Percentiles rank a stretch among this genome's conserved stretches.
phyloP scores from a whole-genome alignment of 2,888 invertebrate species.

The Heliconius aoede region DNA sequence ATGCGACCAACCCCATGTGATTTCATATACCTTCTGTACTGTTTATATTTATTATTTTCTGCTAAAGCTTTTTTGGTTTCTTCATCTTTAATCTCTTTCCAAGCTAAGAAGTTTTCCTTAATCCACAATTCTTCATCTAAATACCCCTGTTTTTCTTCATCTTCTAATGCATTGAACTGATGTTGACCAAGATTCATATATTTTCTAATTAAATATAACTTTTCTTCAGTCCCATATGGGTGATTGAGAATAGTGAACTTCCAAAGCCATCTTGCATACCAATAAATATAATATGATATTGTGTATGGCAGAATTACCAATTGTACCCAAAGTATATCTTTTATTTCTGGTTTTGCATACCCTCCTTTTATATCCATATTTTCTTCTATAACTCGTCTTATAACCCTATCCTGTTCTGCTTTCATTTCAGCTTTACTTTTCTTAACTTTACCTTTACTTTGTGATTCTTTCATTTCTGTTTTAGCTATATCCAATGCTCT shows the following conservation, averaged over 20 bases:
- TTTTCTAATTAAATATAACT: conserved; percentile 92
- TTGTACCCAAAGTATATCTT: conserved; percentile 93
- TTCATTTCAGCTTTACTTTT: conserved; percentile 86
- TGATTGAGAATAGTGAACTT: conserved; percentile 89
- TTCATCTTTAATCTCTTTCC: conserved; percentile 93
- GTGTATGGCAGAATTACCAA: conserved; percentile 91
- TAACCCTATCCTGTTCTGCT: conserved; percentile 91
- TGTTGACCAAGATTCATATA: conserved; percentile 88
- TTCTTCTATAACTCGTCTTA: conserved; percentile 92
- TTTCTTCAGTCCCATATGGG: conserved; percentile 92
- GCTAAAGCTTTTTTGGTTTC: conserved; percentile 93
- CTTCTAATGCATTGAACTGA: conserved; percentile 89
- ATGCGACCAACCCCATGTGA: conserved; percentile 94
- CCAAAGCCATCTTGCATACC: conserved; percentile 92
- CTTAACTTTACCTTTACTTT: conserved; percentile 79
- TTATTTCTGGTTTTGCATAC: conserved; percentile 91
- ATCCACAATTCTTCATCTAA: conserved; percentile 92
- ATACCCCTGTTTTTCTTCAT: conserved; percentile 88
- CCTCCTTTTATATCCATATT: conserved; percentile 97
- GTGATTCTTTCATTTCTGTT: conserved; percentile 83
- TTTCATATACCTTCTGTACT: conserved; percentile 94
- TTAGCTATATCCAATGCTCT: conserved; percentile 88
- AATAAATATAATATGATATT: conserved; percentile 86
- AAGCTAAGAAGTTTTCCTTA: conserved; percentile 89
- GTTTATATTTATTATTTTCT: conserved; percentile 93